Percentiles rank a stretch among this genome's conserved stretches.
phyloP scores from a whole-genome alignment of 1,140 invertebrate genomes.

The Nasonia longicornis region DNA sequence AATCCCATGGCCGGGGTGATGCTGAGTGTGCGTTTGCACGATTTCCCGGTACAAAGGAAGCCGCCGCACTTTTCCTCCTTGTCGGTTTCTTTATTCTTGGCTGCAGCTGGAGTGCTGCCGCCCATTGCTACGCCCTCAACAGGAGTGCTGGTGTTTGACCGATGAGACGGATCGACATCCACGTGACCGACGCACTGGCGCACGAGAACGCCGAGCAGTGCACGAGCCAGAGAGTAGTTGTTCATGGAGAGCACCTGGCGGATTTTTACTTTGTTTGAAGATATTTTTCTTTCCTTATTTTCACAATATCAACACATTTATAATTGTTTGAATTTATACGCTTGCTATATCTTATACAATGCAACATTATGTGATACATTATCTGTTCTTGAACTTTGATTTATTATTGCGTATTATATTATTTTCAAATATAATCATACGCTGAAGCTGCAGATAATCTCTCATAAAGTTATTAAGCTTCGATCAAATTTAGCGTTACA shows the following conservation, averaged over 20 bases:
- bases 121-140: neutral
- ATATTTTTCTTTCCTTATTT: neutral
- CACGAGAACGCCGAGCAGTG: slow-evolving; percentile 58
- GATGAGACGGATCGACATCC: slow-evolving; percentile 22
- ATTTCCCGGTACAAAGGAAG: slow-evolving; percentile 74
- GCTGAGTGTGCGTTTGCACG: slow-evolving; percentile 56
- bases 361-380: no score
- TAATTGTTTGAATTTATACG: neutral
- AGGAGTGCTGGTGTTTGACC: neutral
- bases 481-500: no score
- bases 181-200: slow-evolving; percentile 52
- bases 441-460: no score
- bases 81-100: slow-evolving; percentile 3
- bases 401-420: no score
- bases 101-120: neutral
- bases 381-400: no score
- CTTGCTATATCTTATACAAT: neutral
- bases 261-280: neutral
- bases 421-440: no score
- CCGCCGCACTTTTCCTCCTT: slow-evolving; percentile 69
- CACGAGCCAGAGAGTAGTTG: slow-evolving; percentile 68
- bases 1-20: slow-evolving; percentile 53
- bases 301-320: neutral
- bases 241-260: slow-evolving; percentile 76
- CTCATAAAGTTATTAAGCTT: no score